Percentiles rank a stretch among this genome's conserved stretches.
Evolutionary conservation across 2,113 vertebrate species (phyloP).

Genomic region (Cathartes aura): DNA sequence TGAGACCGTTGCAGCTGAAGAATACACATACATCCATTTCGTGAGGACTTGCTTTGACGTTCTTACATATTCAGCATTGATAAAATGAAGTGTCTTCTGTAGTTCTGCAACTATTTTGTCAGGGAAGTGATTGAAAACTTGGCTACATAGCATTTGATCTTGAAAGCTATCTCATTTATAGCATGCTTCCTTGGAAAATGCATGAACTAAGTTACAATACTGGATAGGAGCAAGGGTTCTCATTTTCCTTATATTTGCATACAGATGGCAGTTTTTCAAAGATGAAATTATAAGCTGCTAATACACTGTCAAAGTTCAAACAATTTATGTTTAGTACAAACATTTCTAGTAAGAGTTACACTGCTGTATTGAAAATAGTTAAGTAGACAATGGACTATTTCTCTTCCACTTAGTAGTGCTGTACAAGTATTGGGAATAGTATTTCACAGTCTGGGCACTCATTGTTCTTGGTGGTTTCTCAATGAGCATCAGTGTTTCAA

Average conservation of each 20-base stretch:
- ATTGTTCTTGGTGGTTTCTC: neutral
- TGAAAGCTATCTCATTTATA: neutral
- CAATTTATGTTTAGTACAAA: neutral
- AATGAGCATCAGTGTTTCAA: neutral
- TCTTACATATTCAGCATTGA: neutral
- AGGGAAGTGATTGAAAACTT: neutral
- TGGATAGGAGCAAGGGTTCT: neutral
- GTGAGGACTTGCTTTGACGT: neutral
- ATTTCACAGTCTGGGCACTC: neutral
- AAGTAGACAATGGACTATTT: neutral
- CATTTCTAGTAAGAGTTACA: neutral
- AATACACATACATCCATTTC: neutral
- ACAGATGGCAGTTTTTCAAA: constrained; percentile 3
- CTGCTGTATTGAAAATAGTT: neutral
- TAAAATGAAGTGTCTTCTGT: neutral
- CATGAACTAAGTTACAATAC: neutral
- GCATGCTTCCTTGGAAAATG: neutral
- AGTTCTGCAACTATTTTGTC: neutral
- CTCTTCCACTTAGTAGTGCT: neutral
- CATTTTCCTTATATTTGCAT: constrained; percentile 13
- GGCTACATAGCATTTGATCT: neutral
- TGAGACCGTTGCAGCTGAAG: neutral
- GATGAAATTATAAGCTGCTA: constrained; percentile 32
- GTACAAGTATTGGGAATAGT: neutral
- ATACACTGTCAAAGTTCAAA: constrained; percentile 29